Percentiles rank a stretch among this genome's conserved stretches.
These are phyloP conservation scores for Periplaneta americana DNA, from an alignment of 1,140 invertebrate genomes.

Conservation along the genomic window DNA sequence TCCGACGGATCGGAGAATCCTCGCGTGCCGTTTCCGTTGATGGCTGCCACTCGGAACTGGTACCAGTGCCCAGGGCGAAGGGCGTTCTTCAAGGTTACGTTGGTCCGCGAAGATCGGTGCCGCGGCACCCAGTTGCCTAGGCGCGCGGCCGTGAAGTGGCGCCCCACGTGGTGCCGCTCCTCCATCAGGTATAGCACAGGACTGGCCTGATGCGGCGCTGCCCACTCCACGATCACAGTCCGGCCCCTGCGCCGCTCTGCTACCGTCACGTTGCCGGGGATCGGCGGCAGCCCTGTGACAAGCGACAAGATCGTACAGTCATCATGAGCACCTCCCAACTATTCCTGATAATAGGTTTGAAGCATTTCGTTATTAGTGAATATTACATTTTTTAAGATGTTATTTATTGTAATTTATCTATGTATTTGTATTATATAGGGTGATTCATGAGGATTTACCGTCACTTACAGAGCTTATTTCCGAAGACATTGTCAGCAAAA, in stretches of 20 bases:
- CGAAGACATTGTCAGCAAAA: too few species aligned
- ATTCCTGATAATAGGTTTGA: too few species aligned
- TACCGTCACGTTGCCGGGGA: conserved; percentile 28
- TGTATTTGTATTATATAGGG: too few species aligned
- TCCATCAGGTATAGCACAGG: conserved; percentile 43
- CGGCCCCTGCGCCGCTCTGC: conserved; percentile 31
- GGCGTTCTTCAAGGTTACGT: conserved; percentile 44
- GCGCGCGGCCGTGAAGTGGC: conserved; percentile 40
- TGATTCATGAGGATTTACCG: too few species aligned
- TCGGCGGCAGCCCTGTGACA: conserved; percentile 4
- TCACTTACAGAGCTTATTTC: too few species aligned
- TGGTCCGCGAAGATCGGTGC: conserved; percentile 39
- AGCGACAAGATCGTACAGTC: neutral
- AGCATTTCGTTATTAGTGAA: too few species aligned
- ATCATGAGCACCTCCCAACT: too few species aligned
- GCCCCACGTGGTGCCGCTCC: conserved; percentile 49
- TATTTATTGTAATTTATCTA: too few species aligned
- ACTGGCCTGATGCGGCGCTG: neutral
- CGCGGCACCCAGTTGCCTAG: conserved; percentile 46
- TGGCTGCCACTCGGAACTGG: conserved; percentile 65
- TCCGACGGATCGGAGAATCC: conserved; percentile 59
- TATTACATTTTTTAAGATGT: too few species aligned
- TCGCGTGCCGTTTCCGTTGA: conserved; percentile 59
- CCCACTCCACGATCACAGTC: conserved; percentile 20
- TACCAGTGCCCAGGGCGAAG: conserved; percentile 69